A percentile compares a stretch with the other conserved stretches of the same genome.
phyloP scores from a whole-genome alignment of 2,888 invertebrate species.

The Mycogona germanica region DNA sequence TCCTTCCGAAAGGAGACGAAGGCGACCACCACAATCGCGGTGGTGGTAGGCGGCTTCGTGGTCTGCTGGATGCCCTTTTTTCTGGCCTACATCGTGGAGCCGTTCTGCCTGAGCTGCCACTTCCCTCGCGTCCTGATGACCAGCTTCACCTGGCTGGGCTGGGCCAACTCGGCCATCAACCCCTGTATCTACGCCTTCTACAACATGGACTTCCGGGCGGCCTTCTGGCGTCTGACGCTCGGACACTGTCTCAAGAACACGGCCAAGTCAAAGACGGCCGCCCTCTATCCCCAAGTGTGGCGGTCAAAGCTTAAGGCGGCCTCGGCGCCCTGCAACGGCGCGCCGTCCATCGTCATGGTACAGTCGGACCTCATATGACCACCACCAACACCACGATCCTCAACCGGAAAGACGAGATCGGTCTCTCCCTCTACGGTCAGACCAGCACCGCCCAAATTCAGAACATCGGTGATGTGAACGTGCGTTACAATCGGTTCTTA shows the following conservation, averaged over 20 bases:
- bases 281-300: slow-evolving; percentile 16
- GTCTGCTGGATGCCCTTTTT: slow-evolving; percentile 84
- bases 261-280: not conserved
- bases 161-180: slow-evolving; percentile 82
- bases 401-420: too few species aligned
- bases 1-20: slow-evolving; percentile 63
- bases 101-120: slow-evolving; percentile 51
- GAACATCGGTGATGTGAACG: too few species aligned
- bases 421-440: too few species aligned
- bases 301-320: slow-evolving; percentile 6
- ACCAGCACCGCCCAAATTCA: too few species aligned
- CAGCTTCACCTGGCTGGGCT: slow-evolving; percentile 71
- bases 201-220: slow-evolving; percentile 71
- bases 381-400: too few species aligned
- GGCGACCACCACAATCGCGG: slow-evolving; percentile 73
- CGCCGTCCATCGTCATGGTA: slow-evolving; percentile 16
- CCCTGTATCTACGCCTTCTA: slow-evolving; percentile 85
- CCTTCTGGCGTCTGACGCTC: slow-evolving; percentile 71
- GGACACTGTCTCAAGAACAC: slow-evolving; percentile 18
- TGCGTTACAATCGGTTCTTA: too few species aligned
- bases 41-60: slow-evolving; percentile 77
- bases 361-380: slow-evolving; percentile 17
- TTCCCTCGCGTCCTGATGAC: slow-evolving; percentile 47
- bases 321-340: not conserved
- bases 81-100: slow-evolving; percentile 63